Evolutionary conservation across 2,797 vertebrate species (phyloP), one percentile per base, ranked within the genome.

Genomic region (Chelon labrosus): DNA sequence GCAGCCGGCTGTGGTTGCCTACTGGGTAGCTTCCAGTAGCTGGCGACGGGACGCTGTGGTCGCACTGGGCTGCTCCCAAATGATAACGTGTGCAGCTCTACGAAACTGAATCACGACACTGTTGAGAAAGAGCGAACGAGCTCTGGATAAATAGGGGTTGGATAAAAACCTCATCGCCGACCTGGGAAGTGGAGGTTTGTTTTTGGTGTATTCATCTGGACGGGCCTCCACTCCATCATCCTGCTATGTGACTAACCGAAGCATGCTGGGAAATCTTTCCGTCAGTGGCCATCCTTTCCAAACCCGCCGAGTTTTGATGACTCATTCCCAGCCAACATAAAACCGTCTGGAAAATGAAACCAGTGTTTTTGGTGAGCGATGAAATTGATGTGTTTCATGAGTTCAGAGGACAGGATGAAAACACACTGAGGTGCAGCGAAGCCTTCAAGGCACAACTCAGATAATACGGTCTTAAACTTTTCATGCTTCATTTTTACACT

Each of bases 201-300:
- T 84, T 84, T 68, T 31, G 17, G 10, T 37, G 60, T 73, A 69
- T 83, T 81, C 79, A 71, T 84, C 70, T 78, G 73, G 62, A 65
- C 14, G 61, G 70, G 62, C 50, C 50, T 83, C 83, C 44, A 52
- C 60, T 82, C 76, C 80, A 78, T 82, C 85, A 73, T 62, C 42
- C 65, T 68, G 66, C 72, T 65, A 16, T 80, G 52, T 84, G 79
- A 82, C 79, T 82, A 79, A 85, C 66, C 59, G 42, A 3, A 60
- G 84, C 82, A 75, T 84, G 73, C 86, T 76, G 88, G 85, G 86
- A 89, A 87, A 67, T 65, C 65, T 74, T 85, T 79, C 66, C 44
- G 17, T 81, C 72, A 79, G 49, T 6, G 25, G 70, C 39, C 27
- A 27, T 67, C 22, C 39, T 63, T 75, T 75, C 84, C 80, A 86